phyloP scores from a whole-genome alignment of 2,113 vertebrate genomes.

The Toxostoma redivivum region DNA sequence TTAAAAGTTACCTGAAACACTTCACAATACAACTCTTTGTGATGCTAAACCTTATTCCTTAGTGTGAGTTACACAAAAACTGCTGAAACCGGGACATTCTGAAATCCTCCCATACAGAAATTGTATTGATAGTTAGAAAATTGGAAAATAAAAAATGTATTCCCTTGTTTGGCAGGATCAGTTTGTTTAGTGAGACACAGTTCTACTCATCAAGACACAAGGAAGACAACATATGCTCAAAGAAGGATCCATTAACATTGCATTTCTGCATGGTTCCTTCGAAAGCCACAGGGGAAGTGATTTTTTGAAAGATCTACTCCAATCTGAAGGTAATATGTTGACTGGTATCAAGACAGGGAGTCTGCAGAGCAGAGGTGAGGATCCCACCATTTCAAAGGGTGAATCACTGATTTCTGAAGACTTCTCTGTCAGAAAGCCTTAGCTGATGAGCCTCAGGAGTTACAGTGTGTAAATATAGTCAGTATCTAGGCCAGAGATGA shows the following conservation, averaged over 20 bases:
- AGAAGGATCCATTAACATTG: background rate
- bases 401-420: background rate
- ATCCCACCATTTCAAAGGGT: background rate
- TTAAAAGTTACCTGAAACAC: background rate
- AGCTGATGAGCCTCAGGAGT: constrained; percentile 2
- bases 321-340: background rate
- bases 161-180: background rate
- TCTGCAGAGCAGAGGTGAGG: background rate
- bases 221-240: background rate
- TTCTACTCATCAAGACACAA: background rate
- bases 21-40: background rate
- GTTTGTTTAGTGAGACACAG: background rate
- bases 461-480: background rate
- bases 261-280: background rate
- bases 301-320: background rate
- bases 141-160: background rate
- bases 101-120: background rate
- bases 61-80: background rate
- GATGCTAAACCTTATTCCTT: background rate
- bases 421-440: background rate
- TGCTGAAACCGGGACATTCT: background rate
- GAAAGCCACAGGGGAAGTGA: background rate
- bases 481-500: constrained; percentile 15
- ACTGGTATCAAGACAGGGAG: background rate
- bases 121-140: background rate